phyloP scores from a whole-genome alignment of 2,113 vertebrate species.

The Lampris megalopsis region DNA sequence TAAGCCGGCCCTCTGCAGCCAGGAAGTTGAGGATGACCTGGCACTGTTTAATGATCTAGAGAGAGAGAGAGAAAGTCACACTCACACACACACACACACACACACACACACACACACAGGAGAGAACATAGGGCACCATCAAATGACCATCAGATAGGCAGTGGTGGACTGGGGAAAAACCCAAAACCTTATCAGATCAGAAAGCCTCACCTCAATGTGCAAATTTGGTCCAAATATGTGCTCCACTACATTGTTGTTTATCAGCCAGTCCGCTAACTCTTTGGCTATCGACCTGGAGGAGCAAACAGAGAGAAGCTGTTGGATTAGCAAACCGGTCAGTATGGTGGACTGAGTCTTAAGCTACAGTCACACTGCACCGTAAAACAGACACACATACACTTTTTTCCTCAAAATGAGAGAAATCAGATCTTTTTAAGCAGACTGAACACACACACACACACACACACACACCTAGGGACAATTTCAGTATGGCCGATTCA shows the following conservation, averaged over 20 bases:
- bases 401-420: too few species aligned
- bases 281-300: slow-evolving; percentile 94
- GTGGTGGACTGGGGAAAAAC: neutral
- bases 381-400: too few species aligned
- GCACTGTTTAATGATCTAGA: slow-evolving; percentile 99
- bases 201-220: slow-evolving; percentile 95
- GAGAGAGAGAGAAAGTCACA: slow-evolving; percentile 47
- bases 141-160: neutral
- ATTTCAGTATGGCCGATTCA: too few species aligned
- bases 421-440: too few species aligned
- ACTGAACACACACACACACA: too few species aligned
- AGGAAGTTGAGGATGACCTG: slow-evolving; percentile 99
- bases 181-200: neutral
- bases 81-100: slow-evolving; percentile 27
- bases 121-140: neutral
- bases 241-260: slow-evolving; percentile 97
- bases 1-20: slow-evolving; percentile 96
- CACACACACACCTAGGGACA: too few species aligned
- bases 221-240: slow-evolving; percentile 99
- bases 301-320: neutral
- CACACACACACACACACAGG: slow-evolving; percentile 15
- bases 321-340: neutral
- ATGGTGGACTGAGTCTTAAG: too few species aligned
- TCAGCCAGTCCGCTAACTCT: slow-evolving; percentile 98
- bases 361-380: too few species aligned